Evolutionary conservation across 64 coral and sea anemone genomes (phyloP).

Genomic region (Orbicella faveolata): DNA sequence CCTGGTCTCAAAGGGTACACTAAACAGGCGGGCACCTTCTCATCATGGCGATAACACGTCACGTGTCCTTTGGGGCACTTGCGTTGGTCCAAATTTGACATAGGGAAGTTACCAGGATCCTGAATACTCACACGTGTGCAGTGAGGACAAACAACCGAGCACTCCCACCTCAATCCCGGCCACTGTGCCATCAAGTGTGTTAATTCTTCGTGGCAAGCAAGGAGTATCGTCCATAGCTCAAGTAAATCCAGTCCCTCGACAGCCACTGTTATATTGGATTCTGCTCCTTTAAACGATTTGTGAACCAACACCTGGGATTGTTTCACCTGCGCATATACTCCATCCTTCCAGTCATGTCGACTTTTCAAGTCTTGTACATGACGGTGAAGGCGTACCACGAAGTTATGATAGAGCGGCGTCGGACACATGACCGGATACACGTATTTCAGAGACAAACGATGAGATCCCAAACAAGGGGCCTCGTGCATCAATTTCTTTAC

Average conservation of each 20-base stretch:
- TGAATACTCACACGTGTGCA: constrained; percentile 21
- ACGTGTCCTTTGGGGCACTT: not conserved
- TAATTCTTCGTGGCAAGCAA: constrained; percentile 11
- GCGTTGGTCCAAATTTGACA: not conserved
- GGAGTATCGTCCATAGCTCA: constrained; percentile 51
- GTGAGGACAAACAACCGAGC: constrained; percentile 67
- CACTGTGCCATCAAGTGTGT: constrained; percentile 36
- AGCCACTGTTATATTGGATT: constrained; percentile 18
- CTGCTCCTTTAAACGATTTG: not conserved
- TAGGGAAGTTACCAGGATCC: constrained; percentile 12
- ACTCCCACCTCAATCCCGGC: constrained; percentile 51
- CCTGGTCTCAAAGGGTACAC: not conserved
- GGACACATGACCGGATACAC: constrained; percentile 45
- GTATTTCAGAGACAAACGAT: constrained; percentile 56
- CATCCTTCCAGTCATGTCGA: constrained; percentile 49
- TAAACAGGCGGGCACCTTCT: not conserved
- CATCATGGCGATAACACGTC: not conserved
- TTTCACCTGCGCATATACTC: constrained; percentile 44
- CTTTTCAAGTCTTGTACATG: constrained; percentile 33
- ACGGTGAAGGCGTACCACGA: constrained; percentile 40
- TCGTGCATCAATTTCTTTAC: not conserved
- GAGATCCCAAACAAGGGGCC: not conserved
- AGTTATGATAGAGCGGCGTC: constrained; percentile 46
- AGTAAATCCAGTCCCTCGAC: constrained; percentile 18
- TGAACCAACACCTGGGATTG: constrained; percentile 32